A percentile compares a stretch with the other conserved stretches of the same genome.
Evolutionary conservation across 2,797 vertebrate genomes (phyloP).

Genomic region (Karalla daura): DNA sequence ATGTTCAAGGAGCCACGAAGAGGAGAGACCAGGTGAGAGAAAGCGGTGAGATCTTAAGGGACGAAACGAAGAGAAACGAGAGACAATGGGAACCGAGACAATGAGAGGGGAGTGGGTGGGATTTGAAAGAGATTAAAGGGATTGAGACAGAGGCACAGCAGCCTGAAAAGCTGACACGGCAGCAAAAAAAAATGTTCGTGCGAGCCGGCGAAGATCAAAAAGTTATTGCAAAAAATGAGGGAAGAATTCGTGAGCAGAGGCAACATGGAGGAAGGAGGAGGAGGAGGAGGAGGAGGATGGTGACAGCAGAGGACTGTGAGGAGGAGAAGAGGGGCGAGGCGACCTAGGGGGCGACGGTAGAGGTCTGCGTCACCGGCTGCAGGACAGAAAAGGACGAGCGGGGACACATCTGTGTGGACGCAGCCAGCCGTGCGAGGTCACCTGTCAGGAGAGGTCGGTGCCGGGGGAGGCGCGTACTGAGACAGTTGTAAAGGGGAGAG

Average conservation of each 20-base stretch:
- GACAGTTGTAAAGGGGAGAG: conserved; percentile 21
- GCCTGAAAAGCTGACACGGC: conserved; percentile 32
- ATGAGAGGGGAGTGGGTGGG: conserved; percentile 42
- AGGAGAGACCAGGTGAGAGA: conserved; percentile 17
- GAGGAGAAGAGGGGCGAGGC: conserved; percentile 20
- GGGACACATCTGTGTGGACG: conserved; percentile 78
- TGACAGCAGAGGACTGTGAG: conserved; percentile 58
- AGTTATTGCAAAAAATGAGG: conserved; percentile 41
- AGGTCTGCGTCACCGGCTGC: conserved; percentile 55
- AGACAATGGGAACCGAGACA: conserved; percentile 44
- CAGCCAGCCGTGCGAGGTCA: conserved; percentile 78
- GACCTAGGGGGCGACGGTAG: conserved; percentile 54
- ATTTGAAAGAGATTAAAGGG: conserved; percentile 59
- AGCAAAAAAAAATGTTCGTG: conserved; percentile 35
- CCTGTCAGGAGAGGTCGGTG: conserved; percentile 73
- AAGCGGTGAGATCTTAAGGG: conserved; percentile 23
- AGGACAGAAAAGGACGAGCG: conserved; percentile 77
- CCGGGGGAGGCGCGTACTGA: conserved; percentile 52
- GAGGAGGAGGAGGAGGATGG: conserved; percentile 9
- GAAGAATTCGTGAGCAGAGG: no score
- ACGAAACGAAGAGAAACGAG: conserved; percentile 21
- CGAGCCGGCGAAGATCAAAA: conserved; percentile 46
- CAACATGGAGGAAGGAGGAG: conserved; percentile 3
- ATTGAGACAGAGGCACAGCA: conserved; percentile 31
- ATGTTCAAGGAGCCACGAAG: neutral